phyloP scores from a whole-genome alignment of 2,113 vertebrate species.

The Corapipo altera region DNA sequence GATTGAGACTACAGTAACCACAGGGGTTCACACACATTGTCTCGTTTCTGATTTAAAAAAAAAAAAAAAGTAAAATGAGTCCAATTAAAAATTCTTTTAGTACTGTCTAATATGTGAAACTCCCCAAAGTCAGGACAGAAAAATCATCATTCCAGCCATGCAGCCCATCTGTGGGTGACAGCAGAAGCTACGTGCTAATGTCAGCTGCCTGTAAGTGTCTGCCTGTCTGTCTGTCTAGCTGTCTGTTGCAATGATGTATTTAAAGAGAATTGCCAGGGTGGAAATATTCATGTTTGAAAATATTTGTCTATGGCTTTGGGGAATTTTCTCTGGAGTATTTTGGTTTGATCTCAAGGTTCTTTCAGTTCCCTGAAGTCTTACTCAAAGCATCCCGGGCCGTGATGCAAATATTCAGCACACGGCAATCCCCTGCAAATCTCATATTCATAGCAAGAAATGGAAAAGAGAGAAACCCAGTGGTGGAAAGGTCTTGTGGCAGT shows the following conservation, averaged over 20 bases:
- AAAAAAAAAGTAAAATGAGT: not conserved
- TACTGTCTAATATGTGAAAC: slow-evolving; percentile 33
- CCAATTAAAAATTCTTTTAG: slow-evolving; percentile 66
- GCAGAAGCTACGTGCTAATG: slow-evolving; percentile 26
- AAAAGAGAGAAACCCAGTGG: not conserved
- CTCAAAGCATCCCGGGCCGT: not conserved
- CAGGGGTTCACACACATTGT: slow-evolving; percentile 51
- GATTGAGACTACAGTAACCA: slow-evolving; percentile 61
- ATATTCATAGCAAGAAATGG: not conserved
- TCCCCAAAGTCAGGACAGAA: slow-evolving; percentile 38
- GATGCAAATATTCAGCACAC: not conserved
- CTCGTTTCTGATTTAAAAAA: slow-evolving; percentile 55
- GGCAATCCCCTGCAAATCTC: not conserved
- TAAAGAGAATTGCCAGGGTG: not conserved
- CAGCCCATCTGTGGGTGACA: not conserved
- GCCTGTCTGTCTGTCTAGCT: not conserved
- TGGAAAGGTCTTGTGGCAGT: not conserved
- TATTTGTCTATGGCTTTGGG: not conserved
- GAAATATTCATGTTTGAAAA: not conserved
- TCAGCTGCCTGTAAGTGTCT: not conserved
- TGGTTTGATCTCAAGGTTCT: not conserved
- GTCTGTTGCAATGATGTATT: not conserved
- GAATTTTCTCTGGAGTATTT: not conserved
- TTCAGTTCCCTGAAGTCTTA: not conserved
- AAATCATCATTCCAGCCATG: slow-evolving; percentile 42